Evolutionary conservation across 2,888 invertebrate species (phyloP), one percentile per base, ranked within the genome.

Genomic region (Nyleta sp.): DNA sequence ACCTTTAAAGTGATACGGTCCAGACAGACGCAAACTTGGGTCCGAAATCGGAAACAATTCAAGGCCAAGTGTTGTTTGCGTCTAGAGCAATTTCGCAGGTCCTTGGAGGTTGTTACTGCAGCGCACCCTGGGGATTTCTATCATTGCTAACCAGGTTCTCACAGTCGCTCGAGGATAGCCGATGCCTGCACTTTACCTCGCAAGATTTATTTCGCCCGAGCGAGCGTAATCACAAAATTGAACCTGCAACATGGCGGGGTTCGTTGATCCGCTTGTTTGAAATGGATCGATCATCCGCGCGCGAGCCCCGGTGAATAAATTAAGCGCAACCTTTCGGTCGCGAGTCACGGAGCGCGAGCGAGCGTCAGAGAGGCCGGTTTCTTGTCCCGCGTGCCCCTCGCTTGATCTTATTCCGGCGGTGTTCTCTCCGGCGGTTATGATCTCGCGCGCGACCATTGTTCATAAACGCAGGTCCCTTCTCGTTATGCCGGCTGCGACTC

Each of bases 271-370:
- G 55, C 46, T 72, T 72, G 72, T 77, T 65, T 60, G 67, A 60
- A 77, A 67, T 53, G 77, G 40, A 77, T 67, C 67, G 72, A 77
- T 77, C 77, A 77, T 72, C 42, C 44, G 52, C 15, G 17, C 50
- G 18, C 48, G 64, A 68, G 35, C 75, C 78, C 60, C 72, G 75
- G 71, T 80, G 78, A 81, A 86, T 83, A 84, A 86, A 85, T 86
- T 86, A 81, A 78, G 73, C 55, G 42, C 80, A 77, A 84, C 84
- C 80, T 83, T 86, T 84, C 73, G 77, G 78, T 55, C 80, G 72
- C 80, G 71, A 70, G 50, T 76, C 70, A 76, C 65, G 65, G 52
- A 62, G 31, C 28, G 60, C 20, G 33, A 40, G 40, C 31, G 46
- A 55, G 48, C 68, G 33, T 62, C 55, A 35, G 17, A 60, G 22